Base-by-base conservation (phyloP, 2,888 invertebrate genomes). In the Tipula lateralis region DNA sequence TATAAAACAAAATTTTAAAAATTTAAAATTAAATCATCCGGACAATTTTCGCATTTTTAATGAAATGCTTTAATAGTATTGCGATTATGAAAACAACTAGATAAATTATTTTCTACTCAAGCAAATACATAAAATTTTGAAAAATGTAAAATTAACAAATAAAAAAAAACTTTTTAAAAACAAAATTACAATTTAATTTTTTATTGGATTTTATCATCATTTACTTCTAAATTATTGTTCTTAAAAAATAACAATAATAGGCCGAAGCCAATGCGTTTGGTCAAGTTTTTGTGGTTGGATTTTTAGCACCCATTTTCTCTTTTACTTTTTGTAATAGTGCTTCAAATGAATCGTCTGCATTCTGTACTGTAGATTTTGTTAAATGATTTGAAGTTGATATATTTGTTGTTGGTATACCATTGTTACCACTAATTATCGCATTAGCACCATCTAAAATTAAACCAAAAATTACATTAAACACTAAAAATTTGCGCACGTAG, bases 321-420 rank as follows among this genome's bases (percentile, higher is more conserved):
- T 90, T 90, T 24, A 90, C 88, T 87, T 89, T 89, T 16, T 88
- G 87, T 82, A 90, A 85, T 34, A 90, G 86, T 4, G 88, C 89
- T 85, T 90, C 90, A 85, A 90, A 90, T 0, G 90, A 90, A 85
- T 90, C 89, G 19, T 50, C 24, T 13, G n/a, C 30, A 16, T 82
- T 82, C 6, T 82, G 82, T 6, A 32, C n/a, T 30, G 16, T 30
- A 7, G 29, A 30, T 30, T 82, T 82, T 16, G 29, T 82, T 82
- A 30, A 16, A 82, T 82, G 82, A 30, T 32, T 82, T 29, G 29
- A 30, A n/a, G 82, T 82, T 82, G 82, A 16, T 30, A 32, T 12
- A 30, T 82, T 82, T 29, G 82, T 30, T 30, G n/a, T 24, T 82
- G 29, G 82, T 30, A 29, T 30, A 6, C 29, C 16, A 6, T 29